Evolutionary conservation across 1,140 invertebrate genomes (phyloP), one percentile per base, ranked within the genome.

Genomic region (Chelonus insularis): DNA sequence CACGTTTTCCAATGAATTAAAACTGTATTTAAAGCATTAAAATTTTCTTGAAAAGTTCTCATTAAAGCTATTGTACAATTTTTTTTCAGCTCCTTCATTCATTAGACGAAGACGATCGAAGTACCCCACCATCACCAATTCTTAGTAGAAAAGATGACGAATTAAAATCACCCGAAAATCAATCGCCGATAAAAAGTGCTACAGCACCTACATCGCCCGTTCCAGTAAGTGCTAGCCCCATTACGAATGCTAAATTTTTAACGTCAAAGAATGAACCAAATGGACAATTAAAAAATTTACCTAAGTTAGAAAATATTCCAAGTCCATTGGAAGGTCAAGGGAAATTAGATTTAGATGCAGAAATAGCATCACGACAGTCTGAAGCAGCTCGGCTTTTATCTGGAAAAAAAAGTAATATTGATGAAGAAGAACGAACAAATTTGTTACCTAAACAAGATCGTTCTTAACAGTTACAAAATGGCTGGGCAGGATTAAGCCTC

Each of bases 101-200:
- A 6, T 81, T 88, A 39, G 87, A 88, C 43, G 87, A 88, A 67
- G 88, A 89, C 67, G 86, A 87, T 57, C 72, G 76, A 12, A 83
- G 82, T 63, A 68, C 72, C 51, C 68, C 75, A 67, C 76, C 80
- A 72, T 80, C 80, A 67, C 78, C 78, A n/a, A 64, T 76, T 37
- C 70, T 78, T 50, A 71, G 70, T 16, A 29, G 52, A 9, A 67
- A 72, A 37, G 71, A 80, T 60, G 70, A 64, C 8, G 61, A 65
- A 29, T 60, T 60, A 11, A 60, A 65, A 60, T 14, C 57, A 1
- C 11, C 37, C 1, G 36, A 52, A 34, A 72, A 76, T 56, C 58
- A 63, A 36, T 74, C 76, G 14, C 75, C 75, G 1, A 43, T 72
- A 43, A 68, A 70, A 9, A 73, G 65, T 36, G 68, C 62, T 9